Evolutionary conservation across 2,797 vertebrate genomes (phyloP).

Genomic region (Takifugu rubripes): DNA sequence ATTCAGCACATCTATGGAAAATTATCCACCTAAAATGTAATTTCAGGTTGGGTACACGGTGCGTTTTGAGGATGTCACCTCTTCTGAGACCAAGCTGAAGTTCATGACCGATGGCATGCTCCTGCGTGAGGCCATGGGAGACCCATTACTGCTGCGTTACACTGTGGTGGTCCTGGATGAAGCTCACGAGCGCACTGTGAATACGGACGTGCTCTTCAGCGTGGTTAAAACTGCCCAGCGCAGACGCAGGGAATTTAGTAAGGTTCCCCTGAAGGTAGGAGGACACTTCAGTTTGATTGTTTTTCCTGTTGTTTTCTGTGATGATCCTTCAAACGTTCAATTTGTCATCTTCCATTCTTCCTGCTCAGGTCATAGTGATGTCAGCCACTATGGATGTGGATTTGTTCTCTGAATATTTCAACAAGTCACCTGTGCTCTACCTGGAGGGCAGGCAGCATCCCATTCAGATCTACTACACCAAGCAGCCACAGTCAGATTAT

Average conservation of each 20-base stretch:
- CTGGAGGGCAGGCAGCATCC: slow-evolving; percentile 94
- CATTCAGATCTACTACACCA: slow-evolving; percentile 94
- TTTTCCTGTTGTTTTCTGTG: background rate
- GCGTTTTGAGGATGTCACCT: slow-evolving; percentile 93
- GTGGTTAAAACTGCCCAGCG: slow-evolving; percentile 90
- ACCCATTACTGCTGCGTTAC: slow-evolving; percentile 87
- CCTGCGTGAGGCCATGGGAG: slow-evolving; percentile 89
- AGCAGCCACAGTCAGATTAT: slow-evolving; percentile 90
- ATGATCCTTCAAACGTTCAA: background rate
- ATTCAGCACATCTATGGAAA: too few relatives aligned
- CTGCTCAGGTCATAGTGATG: slow-evolving; percentile 87
- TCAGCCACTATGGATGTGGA: slow-evolving; percentile 99
- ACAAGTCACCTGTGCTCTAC: slow-evolving; percentile 90
- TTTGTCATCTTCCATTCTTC: background rate
- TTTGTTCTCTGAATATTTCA: slow-evolving; percentile 94
- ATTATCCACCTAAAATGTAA: background rate
- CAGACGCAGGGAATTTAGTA: slow-evolving; percentile 82
- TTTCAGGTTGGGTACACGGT: slow-evolving; percentile 92
- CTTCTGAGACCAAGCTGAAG: slow-evolving; percentile 85
- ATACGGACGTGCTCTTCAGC: slow-evolving; percentile 94
- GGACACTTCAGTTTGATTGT: background rate
- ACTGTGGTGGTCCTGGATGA: slow-evolving; percentile 91
- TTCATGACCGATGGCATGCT: slow-evolving; percentile 98
- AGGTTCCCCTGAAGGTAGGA: slow-evolving; percentile 83
- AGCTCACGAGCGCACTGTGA: slow-evolving; percentile 92